Evolutionary conservation across 92 coral and sea anemone species (phyloP), one percentile per base, ranked within the genome.

Genomic region (Blastomussa wellsi): DNA sequence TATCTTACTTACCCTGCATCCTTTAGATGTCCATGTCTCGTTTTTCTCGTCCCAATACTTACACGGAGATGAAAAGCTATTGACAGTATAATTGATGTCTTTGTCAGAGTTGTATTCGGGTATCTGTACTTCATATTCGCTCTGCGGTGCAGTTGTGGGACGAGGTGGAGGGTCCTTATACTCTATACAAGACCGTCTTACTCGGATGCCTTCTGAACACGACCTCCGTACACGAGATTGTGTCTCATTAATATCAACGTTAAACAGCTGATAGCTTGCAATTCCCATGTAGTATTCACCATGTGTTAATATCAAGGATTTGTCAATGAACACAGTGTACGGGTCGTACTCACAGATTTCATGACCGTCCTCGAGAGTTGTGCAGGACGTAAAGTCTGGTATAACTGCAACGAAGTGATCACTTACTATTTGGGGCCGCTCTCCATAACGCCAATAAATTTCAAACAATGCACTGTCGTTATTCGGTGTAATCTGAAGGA

Each of bases 91-190:
- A 29, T 84, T 79, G 39, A 84, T 16, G 74, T 87, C 89, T 24
- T 10, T 83, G 11, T 31, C 39, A 49, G 89, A 74, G 42, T 87
- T 86, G 70, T 55, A 87, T 14, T 13, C 73, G 32, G 93, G 91
- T 51, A 87, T 64, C 28, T 74, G 80, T 9, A 48, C n/a, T 42
- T 62, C 64, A 48, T 78, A 78, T 76, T 75, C 74, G 14, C 66
- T 81, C 31, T 41, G 72, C 0, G 89, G 88, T 37, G 39, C 69
- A 22, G 82, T 52, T 52, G 90, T 71, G 7, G 93, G 93, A 26
- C 81, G 76, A 7, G 80, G 89, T 70, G 94, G 94, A 3, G 94
- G 94, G 52, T 91, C 94, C 65, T 88, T 91, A 78, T 80, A 91
- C 42, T 75, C 38, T 51, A 91, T 59, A 62, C 94, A 91, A 38